Base-by-base conservation (phyloP, 2,888 invertebrate genomes). In the Cosmia pyralina region DNA sequence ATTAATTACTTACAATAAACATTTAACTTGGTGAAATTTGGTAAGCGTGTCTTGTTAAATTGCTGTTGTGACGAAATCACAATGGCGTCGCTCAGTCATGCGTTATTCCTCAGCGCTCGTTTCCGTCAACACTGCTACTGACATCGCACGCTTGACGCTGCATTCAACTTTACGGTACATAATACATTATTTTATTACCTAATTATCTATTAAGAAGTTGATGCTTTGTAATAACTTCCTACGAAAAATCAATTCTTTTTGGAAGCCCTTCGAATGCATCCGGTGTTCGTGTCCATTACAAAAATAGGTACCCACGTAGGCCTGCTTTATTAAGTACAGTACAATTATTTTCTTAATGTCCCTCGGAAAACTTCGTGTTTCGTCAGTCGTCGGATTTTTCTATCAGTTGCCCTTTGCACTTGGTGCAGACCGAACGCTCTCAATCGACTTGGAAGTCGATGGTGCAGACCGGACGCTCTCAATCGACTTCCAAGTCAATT, bases 121-220 rank as follows among this genome's bases (percentile, higher is more conserved):
- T 86, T 87, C 87, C 88, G 83, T 83, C 85, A 82, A 77, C 74
- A 82, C 60, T 44, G 34, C 60, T 72, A 44, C 75, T 53, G 57
- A 55, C 48, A 55, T 69, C 64, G 68, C 62, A 80, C 80, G 77
- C 81, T 79, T 79, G 72, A 53, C 71, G 69, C 62, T 72, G 55
- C 48, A 80, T 73, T 72, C 58, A 82, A 75, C 75, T 83, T 77
- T 71, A 87, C 82, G 82, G 79, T 80, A 70, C 38, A 75, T 85
- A 77, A 75, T 74, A 79, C 73, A 79, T 77, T 85, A 86, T 87
- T 85, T 85, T 81, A 84, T 85, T 87, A 87, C 82, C 77, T 87
- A 81, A 86, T 86, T 86, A 82, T 82, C 82, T 63, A 64, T 67
- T 60, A 79, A 76, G 41, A 58, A 67, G 34, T 73, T 60, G 28